Percentiles rank a stretch among this genome's conserved stretches.
Conservation (phyloP, 1,140 invertebrate genomes). For the Drosophila tropicalis region DNA sequence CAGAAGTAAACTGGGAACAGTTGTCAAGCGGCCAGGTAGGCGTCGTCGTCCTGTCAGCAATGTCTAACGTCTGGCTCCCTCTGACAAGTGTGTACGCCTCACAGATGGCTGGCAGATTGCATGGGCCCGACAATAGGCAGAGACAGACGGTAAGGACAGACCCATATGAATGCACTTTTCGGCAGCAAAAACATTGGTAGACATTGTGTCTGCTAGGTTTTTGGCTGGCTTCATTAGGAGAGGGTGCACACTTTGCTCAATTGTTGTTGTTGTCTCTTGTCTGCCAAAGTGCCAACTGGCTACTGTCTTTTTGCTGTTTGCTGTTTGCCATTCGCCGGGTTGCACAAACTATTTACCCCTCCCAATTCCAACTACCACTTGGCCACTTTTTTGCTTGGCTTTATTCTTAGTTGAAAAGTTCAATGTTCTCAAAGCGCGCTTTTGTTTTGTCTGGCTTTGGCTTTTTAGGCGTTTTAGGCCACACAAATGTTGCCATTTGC, state of each 20-base stretch:
- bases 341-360: constrained; percentile 65
- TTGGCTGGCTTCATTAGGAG: constrained; percentile 75
- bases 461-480: constrained; percentile 44
- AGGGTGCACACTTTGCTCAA: constrained; percentile 56
- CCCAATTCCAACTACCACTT: constrained; percentile 41
- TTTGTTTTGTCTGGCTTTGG: constrained; percentile 51
- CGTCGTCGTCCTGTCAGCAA: constrained; percentile 62
- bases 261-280: constrained; percentile 52
- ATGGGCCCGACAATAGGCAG: constrained; percentile 21
- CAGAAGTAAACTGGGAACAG: constrained; percentile 21
- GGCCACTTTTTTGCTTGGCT: constrained; percentile 31
- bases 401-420: constrained; percentile 41
- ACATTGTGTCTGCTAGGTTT: constrained; percentile 55
- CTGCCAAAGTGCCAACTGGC: constrained; percentile 40
- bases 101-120: constrained; percentile 70
- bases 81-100: constrained; percentile 78
- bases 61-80: constrained; percentile 62
- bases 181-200: constrained; percentile 60
- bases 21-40: constrained; percentile 51
- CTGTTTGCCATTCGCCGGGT: constrained; percentile 45
- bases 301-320: constrained; percentile 46
- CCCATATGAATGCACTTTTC: constrained; percentile 56
- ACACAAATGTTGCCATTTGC: constrained; percentile 65
- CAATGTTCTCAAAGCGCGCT: constrained; percentile 61
- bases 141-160: constrained; percentile 16